Percentiles rank a stretch among this genome's conserved stretches.
Conservation (phyloP, 1,140 invertebrate species). For the Cydia fagiglandana region DNA sequence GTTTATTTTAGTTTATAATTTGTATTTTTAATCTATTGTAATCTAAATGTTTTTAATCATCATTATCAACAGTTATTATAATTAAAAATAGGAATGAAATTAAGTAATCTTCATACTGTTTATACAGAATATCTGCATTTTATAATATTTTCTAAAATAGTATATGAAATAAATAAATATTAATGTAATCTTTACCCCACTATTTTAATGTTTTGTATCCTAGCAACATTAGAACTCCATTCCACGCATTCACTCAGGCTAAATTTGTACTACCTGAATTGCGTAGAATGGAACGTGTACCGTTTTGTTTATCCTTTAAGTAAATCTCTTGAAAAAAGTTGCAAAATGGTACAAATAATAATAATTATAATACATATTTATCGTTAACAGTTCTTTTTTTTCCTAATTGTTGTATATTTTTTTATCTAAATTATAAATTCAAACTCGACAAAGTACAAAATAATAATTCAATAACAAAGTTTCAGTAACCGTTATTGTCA, state of each 20-base stretch:
- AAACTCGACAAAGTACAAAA: background rate
- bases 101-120: too few relatives aligned
- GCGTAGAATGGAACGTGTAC: constrained; percentile 11
- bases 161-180: too few relatives aligned
- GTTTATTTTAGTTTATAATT: too few relatives aligned
- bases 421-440: background rate
- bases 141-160: too few relatives aligned
- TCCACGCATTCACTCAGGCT: background rate
- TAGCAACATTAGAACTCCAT: background rate
- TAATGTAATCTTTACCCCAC: too few relatives aligned
- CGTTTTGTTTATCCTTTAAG: constrained; percentile 7
- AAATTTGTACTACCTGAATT: background rate
- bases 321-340: background rate
- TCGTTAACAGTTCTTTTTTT: background rate
- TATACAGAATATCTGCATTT: too few relatives aligned
- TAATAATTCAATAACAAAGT: background rate
- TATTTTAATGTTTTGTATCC: background rate
- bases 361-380: too few relatives aligned
- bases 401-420: background rate
- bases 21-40: too few relatives aligned
- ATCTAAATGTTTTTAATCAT: too few relatives aligned
- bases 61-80: too few relatives aligned
- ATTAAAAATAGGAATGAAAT: too few relatives aligned
- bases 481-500: constrained; percentile 7
- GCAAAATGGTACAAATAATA: background rate